These are phyloP conservation scores for Drosophila asahinai DNA, from an alignment of 1,140 invertebrate genomes.

Conservation along the genomic window DNA sequence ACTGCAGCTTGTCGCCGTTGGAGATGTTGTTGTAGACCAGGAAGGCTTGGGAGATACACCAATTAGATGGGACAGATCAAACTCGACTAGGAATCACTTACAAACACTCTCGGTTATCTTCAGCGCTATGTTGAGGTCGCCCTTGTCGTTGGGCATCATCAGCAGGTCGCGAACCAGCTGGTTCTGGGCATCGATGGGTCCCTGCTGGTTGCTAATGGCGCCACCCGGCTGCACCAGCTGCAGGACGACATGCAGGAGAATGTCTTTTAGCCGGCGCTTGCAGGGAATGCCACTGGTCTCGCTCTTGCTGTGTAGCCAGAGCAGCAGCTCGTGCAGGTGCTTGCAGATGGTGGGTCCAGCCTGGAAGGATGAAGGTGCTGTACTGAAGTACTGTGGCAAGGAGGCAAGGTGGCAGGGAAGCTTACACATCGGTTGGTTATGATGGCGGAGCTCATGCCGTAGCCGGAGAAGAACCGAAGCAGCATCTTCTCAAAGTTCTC, in stretches of 20 bases:
- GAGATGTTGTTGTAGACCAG: slow-evolving; percentile 88
- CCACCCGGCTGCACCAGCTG: slow-evolving; percentile 90
- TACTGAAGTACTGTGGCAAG: no score
- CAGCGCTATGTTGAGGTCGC: slow-evolving; percentile 90
- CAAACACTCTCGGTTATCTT: slow-evolving; percentile 91
- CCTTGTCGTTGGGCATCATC: slow-evolving; percentile 88
- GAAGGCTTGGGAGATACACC: slow-evolving; percentile 73
- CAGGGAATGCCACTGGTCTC: slow-evolving; percentile 87
- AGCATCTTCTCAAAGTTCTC: slow-evolving; percentile 90
- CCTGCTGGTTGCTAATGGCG: slow-evolving; percentile 89
- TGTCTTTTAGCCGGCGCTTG: slow-evolving; percentile 89
- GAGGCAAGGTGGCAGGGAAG: neutral
- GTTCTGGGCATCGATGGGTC: slow-evolving; percentile 93
- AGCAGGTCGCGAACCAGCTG: slow-evolving; percentile 89
- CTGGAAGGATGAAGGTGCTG: slow-evolving; percentile 80
- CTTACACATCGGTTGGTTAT: slow-evolving; percentile 83
- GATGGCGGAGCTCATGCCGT: slow-evolving; percentile 85
- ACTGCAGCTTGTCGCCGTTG: slow-evolving; percentile 87
- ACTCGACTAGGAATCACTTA: slow-evolving; percentile 55
- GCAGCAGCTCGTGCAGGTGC: slow-evolving; percentile 90
- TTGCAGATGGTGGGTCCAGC: slow-evolving; percentile 92
- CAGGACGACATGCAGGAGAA: slow-evolving; percentile 90
- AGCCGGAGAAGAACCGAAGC: slow-evolving; percentile 90
- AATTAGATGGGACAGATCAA: neutral
- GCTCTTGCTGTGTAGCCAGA: slow-evolving; percentile 89